Base-by-base conservation (phyloP, 1,140 invertebrate species). In the Pogonognathellus flavescens region DNA sequence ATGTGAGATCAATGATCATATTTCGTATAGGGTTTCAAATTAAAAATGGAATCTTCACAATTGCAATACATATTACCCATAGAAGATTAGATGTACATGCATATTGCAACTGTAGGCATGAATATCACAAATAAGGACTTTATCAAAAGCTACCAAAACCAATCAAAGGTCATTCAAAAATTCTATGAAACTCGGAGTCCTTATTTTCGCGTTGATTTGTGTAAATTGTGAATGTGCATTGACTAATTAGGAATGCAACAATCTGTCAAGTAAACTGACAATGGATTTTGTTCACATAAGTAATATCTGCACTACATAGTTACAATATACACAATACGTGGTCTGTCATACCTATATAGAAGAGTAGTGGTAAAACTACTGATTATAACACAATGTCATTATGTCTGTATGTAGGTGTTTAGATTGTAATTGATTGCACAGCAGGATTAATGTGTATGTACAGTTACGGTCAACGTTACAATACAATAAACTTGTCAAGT, bases 61-160 rank as follows among this genome's bases (percentile, higher is more conserved):
- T 41, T 41, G 6, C 31, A 41, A 41, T 41, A 41, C 6, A 41
- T 6, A 1, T 3, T 41, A 41, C 31, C 31, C 31, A 41, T 41
- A 41, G 31, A 3, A 41, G 31, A n/a, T n/a, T 41, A 41, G 31
- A 41, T 41, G 31, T 41, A 41, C 31, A 6, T 41, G 31, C 31
- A 41, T 41, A 41, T 22, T 49, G 9, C 25, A 59, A 59, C 31
- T 59, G 82, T 83, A 62, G 82, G 62, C 62, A 62, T 59, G 41
- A 83, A 83, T 66, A 62, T 59, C 80, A 83, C 41, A 66, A 83
- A 62, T 62, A 49, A 62, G 25, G 62, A 66, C 62, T 66, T 66
- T 22, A 20, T 20, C 20, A 25, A 25, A 22, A 20, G 62, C 49
- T 60, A 41, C 41, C n/a, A 62, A 83, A 60, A 60, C 6, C 62